Evolutionary conservation across 2,797 vertebrate genomes (phyloP), one percentile per base, ranked within the genome.

Genomic region (Xiphophorus birchmanni): DNA sequence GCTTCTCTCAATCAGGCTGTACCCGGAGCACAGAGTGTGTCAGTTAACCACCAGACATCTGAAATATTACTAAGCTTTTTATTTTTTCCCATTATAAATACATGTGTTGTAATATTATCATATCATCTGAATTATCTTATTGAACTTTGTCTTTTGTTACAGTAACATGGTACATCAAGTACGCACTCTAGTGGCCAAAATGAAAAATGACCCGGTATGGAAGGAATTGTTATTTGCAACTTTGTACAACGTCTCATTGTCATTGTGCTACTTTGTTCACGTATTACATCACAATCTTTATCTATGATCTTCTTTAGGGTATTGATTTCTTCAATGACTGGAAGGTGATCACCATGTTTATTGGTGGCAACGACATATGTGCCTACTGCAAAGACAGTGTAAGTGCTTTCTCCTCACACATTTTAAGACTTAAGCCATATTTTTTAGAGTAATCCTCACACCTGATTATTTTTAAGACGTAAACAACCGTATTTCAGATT

Each of bases 291-390:
- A 15, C 0, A 73, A 37, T 9, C n/a, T 65, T 47, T 23, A 47
- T 82, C 77, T 84, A 79, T 87, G 71, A 4, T 80, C 71, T 86
- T 80, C 79, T 84, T 84, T 85, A 99, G 98, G 93, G 90, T 84
- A 94, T 98, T 48, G 90, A 97, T 92, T 97, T 98, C 82, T 37
- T 87, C 1, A 95, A 91, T 0, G 97, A 97, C 92, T 99, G 98
- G 98, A 99, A 99, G 93, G 89, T 99, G 86, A 97, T 99, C 94
- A 99, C 97, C 0, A 77, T 99, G 91, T 95, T 97, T 73, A 94
- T 99, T 9, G 97, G 97, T 76, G 91, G 87, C 80, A 96, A 95
- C 0, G 98, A 99, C 88, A 82, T 99, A 4, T 99, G 98, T 91
- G 96, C 92, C 90, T 96, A 94, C 88, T 99, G 98, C 93, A 94